A percentile compares a stretch with the other conserved stretches of the same genome.
Evolutionary conservation across 2,888 invertebrate genomes (phyloP).

Genomic region (Torymus auratus): DNA sequence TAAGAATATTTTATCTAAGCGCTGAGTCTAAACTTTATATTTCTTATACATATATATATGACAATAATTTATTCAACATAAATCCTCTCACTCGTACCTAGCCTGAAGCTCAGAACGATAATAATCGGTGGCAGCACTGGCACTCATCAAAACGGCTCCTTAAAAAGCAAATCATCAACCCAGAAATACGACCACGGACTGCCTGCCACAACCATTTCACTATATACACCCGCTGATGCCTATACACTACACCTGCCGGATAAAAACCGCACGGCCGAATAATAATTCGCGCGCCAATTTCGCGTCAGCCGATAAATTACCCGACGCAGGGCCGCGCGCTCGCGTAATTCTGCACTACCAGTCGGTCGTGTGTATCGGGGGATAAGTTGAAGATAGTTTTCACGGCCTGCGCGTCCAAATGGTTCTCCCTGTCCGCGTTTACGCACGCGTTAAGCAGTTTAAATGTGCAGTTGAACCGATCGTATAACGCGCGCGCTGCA

Average conservation of each 20-base stretch:
- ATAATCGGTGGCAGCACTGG: no score
- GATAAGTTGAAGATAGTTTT: slow-evolving; percentile 47
- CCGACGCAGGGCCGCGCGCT: neutral
- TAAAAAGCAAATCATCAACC: no score
- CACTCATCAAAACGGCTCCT: no score
- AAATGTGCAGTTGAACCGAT: slow-evolving; percentile 65
- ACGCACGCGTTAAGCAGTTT: slow-evolving; percentile 63
- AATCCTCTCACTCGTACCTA: no score
- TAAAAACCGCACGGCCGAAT: slow-evolving; percentile 1
- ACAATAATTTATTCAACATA: no score
- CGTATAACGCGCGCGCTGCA: slow-evolving; percentile 60
- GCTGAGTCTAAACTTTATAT: no score
- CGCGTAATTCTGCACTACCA: slow-evolving; percentile 15
- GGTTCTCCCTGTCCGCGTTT: slow-evolving; percentile 57
- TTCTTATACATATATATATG: no score
- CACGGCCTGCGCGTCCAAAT: slow-evolving; percentile 51
- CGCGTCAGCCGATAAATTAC: slow-evolving; percentile 30
- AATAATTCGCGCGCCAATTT: slow-evolving; percentile 39
- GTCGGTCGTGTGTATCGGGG: neutral
- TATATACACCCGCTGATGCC: no score
- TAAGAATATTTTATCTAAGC: no score
- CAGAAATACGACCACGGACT: no score
- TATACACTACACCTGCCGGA: neutral
- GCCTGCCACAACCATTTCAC: no score
- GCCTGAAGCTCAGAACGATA: no score